Percentiles rank a stretch among this genome's conserved stretches.
These are phyloP conservation scores for Discoglossus pictus DNA, from an alignment of 2,797 vertebrate genomes.

Conservation along the genomic window DNA sequence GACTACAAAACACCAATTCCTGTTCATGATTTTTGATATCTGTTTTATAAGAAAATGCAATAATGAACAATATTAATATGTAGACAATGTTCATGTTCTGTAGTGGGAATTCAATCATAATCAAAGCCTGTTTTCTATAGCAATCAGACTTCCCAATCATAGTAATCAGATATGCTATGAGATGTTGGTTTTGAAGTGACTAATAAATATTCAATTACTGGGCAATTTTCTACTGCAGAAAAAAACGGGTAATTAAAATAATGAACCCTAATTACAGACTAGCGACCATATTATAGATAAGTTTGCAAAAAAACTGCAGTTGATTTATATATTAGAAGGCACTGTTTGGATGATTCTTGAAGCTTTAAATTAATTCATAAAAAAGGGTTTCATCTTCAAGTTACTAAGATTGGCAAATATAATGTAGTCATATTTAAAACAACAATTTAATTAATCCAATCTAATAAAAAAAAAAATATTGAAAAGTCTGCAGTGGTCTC, in stretches of 20 bases:
- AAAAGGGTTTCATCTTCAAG: not conserved
- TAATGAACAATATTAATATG: too few species aligned
- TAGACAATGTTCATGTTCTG: conserved; percentile 14
- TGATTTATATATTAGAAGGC: conserved; percentile 18
- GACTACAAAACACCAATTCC: too few species aligned
- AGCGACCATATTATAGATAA: conserved; percentile 13
- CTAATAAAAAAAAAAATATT: too few species aligned
- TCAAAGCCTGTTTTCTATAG: conserved; percentile 21
- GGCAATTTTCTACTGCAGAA: conserved; percentile 17
- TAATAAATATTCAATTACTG: conserved; percentile 38
- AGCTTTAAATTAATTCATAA: conserved; percentile 9
- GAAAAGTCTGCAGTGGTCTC: too few species aligned
- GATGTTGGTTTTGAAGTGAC: conserved; percentile 28
- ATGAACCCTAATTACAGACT: conserved; percentile 1
- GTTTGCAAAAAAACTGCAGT: conserved; percentile 9
- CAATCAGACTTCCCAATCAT: conserved; percentile 42
- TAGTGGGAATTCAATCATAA: conserved; percentile 22
- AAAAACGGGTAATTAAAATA: conserved; percentile 40
- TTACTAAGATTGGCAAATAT: conserved; percentile 7
- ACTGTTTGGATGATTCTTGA: conserved; percentile 7
- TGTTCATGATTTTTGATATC: too few species aligned
- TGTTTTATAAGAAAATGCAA: too few species aligned
- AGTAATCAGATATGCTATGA: conserved; percentile 23
- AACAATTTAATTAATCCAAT: too few species aligned
- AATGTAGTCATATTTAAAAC: conserved; percentile 1